A percentile compares a stretch with the other conserved stretches of the same genome.
phyloP scores from a whole-genome alignment of 2,888 invertebrate genomes.

The Graphium colonna region DNA sequence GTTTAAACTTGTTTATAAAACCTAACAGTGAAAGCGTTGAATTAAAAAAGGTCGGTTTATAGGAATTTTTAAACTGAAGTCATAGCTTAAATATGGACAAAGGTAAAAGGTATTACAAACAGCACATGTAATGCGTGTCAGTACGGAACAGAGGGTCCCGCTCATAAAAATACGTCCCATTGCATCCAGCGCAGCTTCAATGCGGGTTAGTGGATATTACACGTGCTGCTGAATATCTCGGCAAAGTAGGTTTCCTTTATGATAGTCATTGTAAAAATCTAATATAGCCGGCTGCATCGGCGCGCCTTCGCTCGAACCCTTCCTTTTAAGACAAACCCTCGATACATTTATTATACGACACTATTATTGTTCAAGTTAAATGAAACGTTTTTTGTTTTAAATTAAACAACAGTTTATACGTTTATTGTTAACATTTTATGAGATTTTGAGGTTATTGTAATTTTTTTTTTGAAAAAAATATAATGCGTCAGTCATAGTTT shows the following conservation, averaged over 20 bases:
- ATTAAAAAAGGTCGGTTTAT: too few relatives aligned
- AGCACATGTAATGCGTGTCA: constrained; percentile 9
- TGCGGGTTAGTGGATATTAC: constrained; percentile 22
- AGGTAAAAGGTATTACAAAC: constrained; percentile 2
- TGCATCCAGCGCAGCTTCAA: constrained; percentile 13
- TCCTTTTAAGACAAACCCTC: not conserved
- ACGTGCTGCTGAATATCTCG: constrained; percentile 22
- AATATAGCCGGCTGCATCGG: constrained; percentile 15
- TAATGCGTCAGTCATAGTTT: too few relatives aligned
- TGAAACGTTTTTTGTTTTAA: too few relatives aligned
- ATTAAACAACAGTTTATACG: too few relatives aligned
- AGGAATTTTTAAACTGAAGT: not conserved
- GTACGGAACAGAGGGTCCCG: constrained; percentile 3
- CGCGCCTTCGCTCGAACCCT: not conserved
- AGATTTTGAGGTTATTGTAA: too few relatives aligned
- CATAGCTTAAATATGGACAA: not conserved
- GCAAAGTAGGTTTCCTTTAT: constrained; percentile 17
- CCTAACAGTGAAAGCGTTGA: too few relatives aligned
- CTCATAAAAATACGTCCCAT: constrained; percentile 18
- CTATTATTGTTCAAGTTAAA: too few relatives aligned
- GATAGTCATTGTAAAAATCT: constrained; percentile 22
- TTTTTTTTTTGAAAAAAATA: too few relatives aligned
- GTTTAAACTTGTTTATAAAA: too few relatives aligned
- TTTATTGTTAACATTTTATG: too few relatives aligned
- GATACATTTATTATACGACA: too few relatives aligned